Evolutionary conservation across 2,113 vertebrate genomes (phyloP), one percentile per base, ranked within the genome.

Genomic region (Campylorhamphus procurvoides): DNA sequence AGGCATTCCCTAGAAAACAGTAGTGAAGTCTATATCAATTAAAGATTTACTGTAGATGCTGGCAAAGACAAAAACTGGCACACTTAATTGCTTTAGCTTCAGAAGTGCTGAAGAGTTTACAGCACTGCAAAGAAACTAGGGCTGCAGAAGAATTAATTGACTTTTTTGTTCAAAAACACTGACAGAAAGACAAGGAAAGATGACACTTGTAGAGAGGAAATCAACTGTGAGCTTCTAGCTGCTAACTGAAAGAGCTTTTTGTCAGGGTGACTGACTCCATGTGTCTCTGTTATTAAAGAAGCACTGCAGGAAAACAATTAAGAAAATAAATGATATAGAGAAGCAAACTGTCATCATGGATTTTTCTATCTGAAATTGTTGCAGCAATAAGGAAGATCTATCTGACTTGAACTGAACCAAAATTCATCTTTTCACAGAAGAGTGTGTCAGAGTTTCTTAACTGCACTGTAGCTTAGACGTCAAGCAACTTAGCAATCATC

Each of bases 311-410:
- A 79, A 93, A 89, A 62, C 59, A 91, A 91, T 85, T 91, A 89
- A 68, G 87, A 76, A 85, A 96, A 93, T 76, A 89, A 87, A 90
- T 77, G 0, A 69, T 17, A 87, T 6, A 59, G 25, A 87, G 71
- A 56, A 85, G 17, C 5, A 74, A 89, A 55, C 27, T 73, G 39
- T 59, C 62, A 42, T 69, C 3, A 66, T 77, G 33, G 46, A 79
- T 73, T 79, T 95, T 87, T 79, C 73, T 79, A 12, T 68, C 87
- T 95, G 53, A 83, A 96, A 76, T 16, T 73, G 40, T 71, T 72
- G 75, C 7, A 55, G 53, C 35, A 83, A 53, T 90, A 75, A 93
- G 81, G 33, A 89, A 89, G 72, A 89, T 50, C 40, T 44, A 44
- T 78, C 27, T 76, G 20, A 76, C 42, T 83, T 80, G 31, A 90